These are phyloP conservation scores for Siderastrea siderea DNA, from an alignment of 92 coral and sea anemone genomes.

Conservation along the genomic window DNA sequence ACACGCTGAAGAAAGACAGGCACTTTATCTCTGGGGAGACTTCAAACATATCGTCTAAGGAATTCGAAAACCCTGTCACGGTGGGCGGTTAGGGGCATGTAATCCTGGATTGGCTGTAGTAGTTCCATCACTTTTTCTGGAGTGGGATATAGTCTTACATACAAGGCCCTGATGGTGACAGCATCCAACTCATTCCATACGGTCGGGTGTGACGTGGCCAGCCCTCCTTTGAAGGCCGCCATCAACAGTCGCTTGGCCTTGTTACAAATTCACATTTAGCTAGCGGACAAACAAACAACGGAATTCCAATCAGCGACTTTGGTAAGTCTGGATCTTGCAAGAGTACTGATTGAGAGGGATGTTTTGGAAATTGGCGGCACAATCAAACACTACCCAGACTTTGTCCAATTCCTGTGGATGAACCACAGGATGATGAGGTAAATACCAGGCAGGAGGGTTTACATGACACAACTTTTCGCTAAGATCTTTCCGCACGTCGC, in stretches of 20 bases:
- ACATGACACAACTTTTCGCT: not conserved
- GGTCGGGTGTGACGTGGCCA: slow-evolving; percentile 26
- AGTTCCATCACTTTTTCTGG: slow-evolving; percentile 38
- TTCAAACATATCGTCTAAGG: slow-evolving; percentile 41
- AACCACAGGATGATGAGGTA: slow-evolving; percentile 60
- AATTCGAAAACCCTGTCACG: slow-evolving; percentile 56
- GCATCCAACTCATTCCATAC: slow-evolving; percentile 44
- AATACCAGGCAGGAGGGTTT: not conserved
- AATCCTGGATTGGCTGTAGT: slow-evolving; percentile 43
- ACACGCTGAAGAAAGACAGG: slow-evolving; percentile 41
- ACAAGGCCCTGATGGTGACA: slow-evolving; percentile 41
- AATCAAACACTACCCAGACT: slow-evolving; percentile 54
- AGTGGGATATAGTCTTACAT: slow-evolving; percentile 39
- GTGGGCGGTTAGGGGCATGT: slow-evolving; percentile 31
- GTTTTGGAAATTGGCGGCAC: slow-evolving; percentile 46
- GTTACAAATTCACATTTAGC: slow-evolving; percentile 58
- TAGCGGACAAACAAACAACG: slow-evolving; percentile 37
- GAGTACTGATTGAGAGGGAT: slow-evolving; percentile 36
- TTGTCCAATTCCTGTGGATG: slow-evolving; percentile 52
- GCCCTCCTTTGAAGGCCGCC: slow-evolving; percentile 54
- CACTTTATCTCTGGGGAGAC: too few species aligned
- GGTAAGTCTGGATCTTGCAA: slow-evolving; percentile 67
- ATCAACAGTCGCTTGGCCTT: slow-evolving; percentile 14
- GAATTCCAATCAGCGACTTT: slow-evolving; percentile 50
- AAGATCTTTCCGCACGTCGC: slow-evolving; percentile 54